These are phyloP conservation scores for Tragulus kanchil DNA, from an alignment of 2,113 vertebrate genomes.

Conservation along the genomic window DNA sequence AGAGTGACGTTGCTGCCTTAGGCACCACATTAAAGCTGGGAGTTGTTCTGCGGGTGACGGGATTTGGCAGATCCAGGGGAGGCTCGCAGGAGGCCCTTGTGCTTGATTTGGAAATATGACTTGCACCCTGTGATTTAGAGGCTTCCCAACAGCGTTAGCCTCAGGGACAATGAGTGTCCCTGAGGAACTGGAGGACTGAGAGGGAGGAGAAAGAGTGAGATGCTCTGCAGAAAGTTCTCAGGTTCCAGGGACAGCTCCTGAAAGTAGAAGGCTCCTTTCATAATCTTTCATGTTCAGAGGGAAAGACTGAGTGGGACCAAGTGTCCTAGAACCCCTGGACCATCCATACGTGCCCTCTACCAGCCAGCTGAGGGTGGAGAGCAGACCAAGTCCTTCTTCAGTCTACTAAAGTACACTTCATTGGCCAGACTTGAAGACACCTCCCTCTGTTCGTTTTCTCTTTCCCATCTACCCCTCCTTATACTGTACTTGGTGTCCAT, in stretches of 20 bases:
- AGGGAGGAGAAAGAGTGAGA: background rate
- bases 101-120: conserved; percentile 54
- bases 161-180: background rate
- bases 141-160: background rate
- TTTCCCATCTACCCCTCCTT: background rate
- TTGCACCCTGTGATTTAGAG: conserved; percentile 51
- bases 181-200: background rate
- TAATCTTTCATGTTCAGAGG: background rate
- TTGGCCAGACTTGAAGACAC: background rate
- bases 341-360: no score
- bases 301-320: background rate
- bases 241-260: background rate
- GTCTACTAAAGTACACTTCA: background rate
- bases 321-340: background rate
- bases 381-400: background rate
- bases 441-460: background rate
- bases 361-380: background rate
- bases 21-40: conserved; percentile 52
- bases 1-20: background rate
- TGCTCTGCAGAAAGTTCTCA: background rate
- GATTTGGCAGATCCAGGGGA: background rate
- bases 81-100: background rate
- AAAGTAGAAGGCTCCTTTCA: background rate
- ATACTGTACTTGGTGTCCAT: background rate
- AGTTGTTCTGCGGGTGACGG: background rate